These are phyloP conservation scores for Diogma glabrata DNA, from an alignment of 2,888 invertebrate species.

Conservation along the genomic window DNA sequence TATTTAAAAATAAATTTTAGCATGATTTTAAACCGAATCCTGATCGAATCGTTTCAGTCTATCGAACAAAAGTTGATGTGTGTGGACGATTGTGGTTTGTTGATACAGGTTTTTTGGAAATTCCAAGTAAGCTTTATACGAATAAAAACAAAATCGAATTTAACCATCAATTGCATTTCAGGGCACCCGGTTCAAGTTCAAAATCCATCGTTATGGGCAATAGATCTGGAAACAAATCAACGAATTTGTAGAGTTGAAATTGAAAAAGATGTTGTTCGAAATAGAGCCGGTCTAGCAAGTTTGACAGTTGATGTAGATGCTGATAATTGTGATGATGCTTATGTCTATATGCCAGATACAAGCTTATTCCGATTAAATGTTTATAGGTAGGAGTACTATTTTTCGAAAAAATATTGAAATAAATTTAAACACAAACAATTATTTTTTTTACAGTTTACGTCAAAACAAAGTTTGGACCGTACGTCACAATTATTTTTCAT, in stretches of 20 bases:
- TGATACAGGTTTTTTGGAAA: conserved; percentile 61
- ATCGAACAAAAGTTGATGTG: conserved; percentile 54
- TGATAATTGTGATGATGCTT: conserved; percentile 48
- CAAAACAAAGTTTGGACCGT: conserved; percentile 56
- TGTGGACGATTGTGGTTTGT: conserved; percentile 70
- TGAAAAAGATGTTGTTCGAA: conserved; percentile 30
- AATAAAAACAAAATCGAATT: neutral
- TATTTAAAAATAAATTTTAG: neutral
- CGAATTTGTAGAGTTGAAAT: conserved; percentile 45
- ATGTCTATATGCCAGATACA: conserved; percentile 53
- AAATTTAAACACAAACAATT: too few species aligned
- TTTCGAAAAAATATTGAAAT: too few species aligned
- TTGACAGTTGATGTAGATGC: conserved; percentile 51
- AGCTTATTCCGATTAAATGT: conserved; percentile 31
- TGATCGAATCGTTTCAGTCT: conserved; percentile 49
- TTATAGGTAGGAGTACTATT: conserved; percentile 26
- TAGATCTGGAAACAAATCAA: conserved; percentile 50
- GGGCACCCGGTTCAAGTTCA: conserved; percentile 30
- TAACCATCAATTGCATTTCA: neutral
- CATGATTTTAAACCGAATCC: conserved; percentile 17
- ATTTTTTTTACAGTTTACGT: conserved; percentile 34
- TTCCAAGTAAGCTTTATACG: conserved; percentile 41
- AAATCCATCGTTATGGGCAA: conserved; percentile 51
- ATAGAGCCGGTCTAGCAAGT: conserved; percentile 43
- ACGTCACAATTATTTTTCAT: conserved; percentile 59